Conservation (phyloP, 2,888 invertebrate species). For the Microctonus aethiopoides region DNA sequence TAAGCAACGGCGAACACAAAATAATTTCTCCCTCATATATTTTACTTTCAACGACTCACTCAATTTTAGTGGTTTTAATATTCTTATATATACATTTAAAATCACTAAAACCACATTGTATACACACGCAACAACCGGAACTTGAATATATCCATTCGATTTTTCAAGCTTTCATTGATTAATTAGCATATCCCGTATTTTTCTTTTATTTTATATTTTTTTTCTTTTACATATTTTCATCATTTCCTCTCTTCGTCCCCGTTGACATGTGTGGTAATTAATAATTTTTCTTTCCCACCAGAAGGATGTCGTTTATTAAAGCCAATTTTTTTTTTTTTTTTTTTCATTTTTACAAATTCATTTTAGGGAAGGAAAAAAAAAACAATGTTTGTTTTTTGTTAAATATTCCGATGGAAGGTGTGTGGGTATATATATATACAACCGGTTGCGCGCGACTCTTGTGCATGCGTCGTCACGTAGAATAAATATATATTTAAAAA, state of each 20-base stretch:
- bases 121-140: conserved; percentile 1
- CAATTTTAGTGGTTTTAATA: not conserved
- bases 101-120: conserved; percentile 24
- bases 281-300: no score
- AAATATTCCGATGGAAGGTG: not conserved
- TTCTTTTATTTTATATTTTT: conserved; percentile 39
- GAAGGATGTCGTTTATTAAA: not conserved
- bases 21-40: conserved; percentile 19
- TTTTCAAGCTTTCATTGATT: conserved; percentile 51
- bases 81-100: no score
- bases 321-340: not conserved
- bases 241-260: no score
- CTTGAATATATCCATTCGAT: not conserved
- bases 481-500: conserved; percentile 46
- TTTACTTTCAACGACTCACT: not conserved
- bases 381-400: not conserved
- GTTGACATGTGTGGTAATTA: not conserved
- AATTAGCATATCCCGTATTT: conserved; percentile 47
- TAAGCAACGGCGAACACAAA: conserved; percentile 1
- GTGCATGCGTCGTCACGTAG: conserved; percentile 50
- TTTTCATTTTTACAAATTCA: not conserved
- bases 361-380: not conserved
- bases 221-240: no score
- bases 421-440: no score
- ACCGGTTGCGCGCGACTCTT: not conserved